A percentile compares a stretch with the other conserved stretches of the same genome.
phyloP scores from a whole-genome alignment of 2,113 vertebrate genomes.

The Atlantisia rogersi region DNA sequence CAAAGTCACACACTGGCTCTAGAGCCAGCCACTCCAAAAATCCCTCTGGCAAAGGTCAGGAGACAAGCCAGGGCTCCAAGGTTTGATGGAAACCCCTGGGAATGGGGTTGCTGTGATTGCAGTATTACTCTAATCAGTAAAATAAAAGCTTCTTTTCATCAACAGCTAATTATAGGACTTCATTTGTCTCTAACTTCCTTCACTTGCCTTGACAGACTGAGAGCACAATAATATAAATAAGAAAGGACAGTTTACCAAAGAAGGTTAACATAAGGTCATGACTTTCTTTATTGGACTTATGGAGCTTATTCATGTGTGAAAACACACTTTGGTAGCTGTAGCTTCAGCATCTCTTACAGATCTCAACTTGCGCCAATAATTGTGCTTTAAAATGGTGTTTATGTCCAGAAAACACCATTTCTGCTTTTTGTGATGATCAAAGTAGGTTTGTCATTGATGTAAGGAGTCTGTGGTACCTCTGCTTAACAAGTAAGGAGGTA shows the following conservation, averaged over 20 bases:
- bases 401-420: neutral
- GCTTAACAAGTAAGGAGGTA: neutral
- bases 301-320: conserved; percentile 39
- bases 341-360: neutral
- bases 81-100: neutral
- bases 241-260: conserved; percentile 59
- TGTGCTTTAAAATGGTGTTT: neutral
- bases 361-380: neutral
- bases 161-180: conserved; percentile 32
- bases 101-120: neutral
- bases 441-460: neutral
- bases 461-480: neutral
- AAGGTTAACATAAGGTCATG: conserved; percentile 15
- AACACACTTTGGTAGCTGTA: conserved; percentile 7
- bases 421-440: neutral
- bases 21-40: neutral
- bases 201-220: conserved; percentile 30
- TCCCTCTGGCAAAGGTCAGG: neutral
- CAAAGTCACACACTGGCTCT: neutral
- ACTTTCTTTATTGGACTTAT: conserved; percentile 47
- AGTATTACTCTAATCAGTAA: neutral
- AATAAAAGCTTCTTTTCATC: conserved; percentile 25
- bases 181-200: neutral
- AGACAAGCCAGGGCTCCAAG: neutral
- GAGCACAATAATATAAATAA: conserved; percentile 38